Evolutionary conservation across 2,888 invertebrate genomes (phyloP).

Genomic region (Drosophila phalerata): DNA sequence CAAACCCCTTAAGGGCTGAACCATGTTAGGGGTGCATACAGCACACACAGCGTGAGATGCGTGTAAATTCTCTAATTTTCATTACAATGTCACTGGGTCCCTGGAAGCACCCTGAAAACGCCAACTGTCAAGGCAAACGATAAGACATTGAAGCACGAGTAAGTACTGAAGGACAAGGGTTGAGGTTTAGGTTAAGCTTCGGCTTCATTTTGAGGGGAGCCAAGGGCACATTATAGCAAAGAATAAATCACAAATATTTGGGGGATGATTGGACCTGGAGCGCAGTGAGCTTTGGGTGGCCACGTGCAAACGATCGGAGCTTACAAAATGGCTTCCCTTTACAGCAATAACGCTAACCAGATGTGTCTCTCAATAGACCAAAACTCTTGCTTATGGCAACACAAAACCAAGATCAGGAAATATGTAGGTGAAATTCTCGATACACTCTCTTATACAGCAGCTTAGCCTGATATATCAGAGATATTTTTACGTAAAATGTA

Average conservation of each 20-base stretch:
- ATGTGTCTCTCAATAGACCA: not conserved
- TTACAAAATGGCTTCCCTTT: conserved; percentile 41
- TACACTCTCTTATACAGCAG: not conserved
- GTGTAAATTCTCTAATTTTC: conserved; percentile 70
- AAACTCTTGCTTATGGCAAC: conserved; percentile 11
- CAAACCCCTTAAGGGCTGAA: conserved; percentile 62
- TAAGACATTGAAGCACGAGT: conserved; percentile 46
- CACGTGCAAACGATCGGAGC: conserved; percentile 25
- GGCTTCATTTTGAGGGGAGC: conserved; percentile 27
- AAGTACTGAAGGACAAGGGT: conserved; percentile 67
- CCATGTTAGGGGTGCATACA: conserved; percentile 66
- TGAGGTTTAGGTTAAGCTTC: conserved; percentile 63
- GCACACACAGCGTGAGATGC: conserved; percentile 68
- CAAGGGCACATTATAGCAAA: conserved; percentile 25
- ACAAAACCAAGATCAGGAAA: conserved; percentile 32
- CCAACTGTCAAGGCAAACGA: conserved; percentile 27
- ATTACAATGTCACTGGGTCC: conserved; percentile 81
- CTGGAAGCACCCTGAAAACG: conserved; percentile 76
- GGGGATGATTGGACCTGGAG: conserved; percentile 56
- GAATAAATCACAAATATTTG: conserved; percentile 43
- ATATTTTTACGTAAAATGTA: too few species aligned
- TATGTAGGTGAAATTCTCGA: not conserved
- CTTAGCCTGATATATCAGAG: not conserved
- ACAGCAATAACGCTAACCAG: not conserved
- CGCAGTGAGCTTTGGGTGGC: conserved; percentile 26